These are phyloP conservation scores for Archips xylosteana DNA, from an alignment of 2,888 invertebrate species.

Conservation along the genomic window DNA sequence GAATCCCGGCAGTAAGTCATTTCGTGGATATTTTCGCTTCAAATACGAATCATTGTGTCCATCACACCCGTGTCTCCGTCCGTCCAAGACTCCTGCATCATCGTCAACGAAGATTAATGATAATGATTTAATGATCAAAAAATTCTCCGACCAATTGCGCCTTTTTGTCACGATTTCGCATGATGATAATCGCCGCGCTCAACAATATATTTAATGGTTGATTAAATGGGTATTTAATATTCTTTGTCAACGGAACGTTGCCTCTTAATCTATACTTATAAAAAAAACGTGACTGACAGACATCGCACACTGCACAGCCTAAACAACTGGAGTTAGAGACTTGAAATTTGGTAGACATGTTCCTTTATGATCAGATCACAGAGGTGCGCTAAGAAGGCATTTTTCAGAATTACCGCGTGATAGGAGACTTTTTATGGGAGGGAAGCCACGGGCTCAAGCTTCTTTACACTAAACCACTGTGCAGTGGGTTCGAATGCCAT, in stretches of 20 bases:
- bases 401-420: no score
- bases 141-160: neutral
- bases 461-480: no score
- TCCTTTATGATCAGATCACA: no score
- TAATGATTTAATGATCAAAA: conserved; percentile 10
- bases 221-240: neutral
- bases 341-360: no score
- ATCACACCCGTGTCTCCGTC: neutral
- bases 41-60: neutral
- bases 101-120: conserved; percentile 14
- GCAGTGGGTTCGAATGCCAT: no score
- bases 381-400: no score
- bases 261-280: neutral
- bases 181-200: neutral
- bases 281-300: no score
- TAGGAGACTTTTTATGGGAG: no score
- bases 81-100: neutral
- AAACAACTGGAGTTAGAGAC: no score
- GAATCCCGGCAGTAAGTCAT: neutral
- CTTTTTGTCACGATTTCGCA: conserved; percentile 8
- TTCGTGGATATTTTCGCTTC: neutral
- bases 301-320: no score
- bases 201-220: neutral
- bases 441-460: no score
- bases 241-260: neutral